Conservation (phyloP, 2,888 invertebrate species). For the Drosophila eohydei region DNA sequence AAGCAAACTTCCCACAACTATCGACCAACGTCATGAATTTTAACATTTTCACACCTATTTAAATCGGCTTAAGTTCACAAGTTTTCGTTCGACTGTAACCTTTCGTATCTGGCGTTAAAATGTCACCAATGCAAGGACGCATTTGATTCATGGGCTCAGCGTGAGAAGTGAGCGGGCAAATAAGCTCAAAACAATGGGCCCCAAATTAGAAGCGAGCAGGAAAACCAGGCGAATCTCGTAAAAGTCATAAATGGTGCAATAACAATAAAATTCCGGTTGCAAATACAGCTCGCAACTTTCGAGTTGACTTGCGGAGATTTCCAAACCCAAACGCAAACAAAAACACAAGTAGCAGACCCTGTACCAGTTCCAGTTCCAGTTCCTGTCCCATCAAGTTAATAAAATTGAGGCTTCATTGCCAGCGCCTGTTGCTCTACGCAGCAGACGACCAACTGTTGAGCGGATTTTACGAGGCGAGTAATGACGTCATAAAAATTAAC, state of each 20-base stretch:
- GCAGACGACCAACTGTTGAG: slow-evolving; percentile 82
- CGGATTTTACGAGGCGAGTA: slow-evolving; percentile 84
- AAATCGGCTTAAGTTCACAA: not conserved
- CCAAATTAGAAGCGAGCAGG: slow-evolving; percentile 56
- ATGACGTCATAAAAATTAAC: slow-evolving; percentile 85
- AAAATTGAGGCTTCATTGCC: slow-evolving; percentile 49
- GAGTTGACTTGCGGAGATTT: slow-evolving; percentile 58
- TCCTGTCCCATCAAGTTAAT: slow-evolving; percentile 60
- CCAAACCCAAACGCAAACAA: slow-evolving; percentile 7
- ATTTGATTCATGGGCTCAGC: slow-evolving; percentile 25
- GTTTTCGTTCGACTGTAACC: slow-evolving; percentile 10
- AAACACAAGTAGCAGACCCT: slow-evolving; percentile 21
- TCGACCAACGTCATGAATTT: not conserved
- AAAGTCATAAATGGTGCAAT: slow-evolving; percentile 76
- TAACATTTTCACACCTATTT: slow-evolving; percentile 13
- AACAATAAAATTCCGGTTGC: slow-evolving; percentile 80
- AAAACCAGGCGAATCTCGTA: slow-evolving; percentile 60
- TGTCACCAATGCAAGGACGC: slow-evolving; percentile 33
- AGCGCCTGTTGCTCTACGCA: slow-evolving; percentile 67
- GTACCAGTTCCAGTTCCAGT: slow-evolving; percentile 15
- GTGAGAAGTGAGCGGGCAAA: slow-evolving; percentile 30
- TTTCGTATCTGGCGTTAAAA: slow-evolving; percentile 20
- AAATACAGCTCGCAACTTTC: slow-evolving; percentile 72
- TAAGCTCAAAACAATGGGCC: slow-evolving; percentile 48
- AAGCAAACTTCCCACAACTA: not conserved